Conservation (phyloP, 2,113 vertebrate species). For the Pristiophorus japonicus region DNA sequence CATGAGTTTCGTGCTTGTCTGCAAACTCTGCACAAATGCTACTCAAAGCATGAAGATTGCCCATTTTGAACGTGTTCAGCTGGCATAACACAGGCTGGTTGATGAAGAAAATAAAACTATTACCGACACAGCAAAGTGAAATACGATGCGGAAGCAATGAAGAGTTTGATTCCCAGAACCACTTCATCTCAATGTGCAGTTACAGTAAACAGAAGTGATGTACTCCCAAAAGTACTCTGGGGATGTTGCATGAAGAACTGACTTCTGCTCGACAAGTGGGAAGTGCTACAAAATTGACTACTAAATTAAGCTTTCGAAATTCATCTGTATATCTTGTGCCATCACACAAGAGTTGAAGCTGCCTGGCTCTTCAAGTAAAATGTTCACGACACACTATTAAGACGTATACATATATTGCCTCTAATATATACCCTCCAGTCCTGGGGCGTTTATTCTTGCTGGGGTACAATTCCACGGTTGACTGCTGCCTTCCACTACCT, state of each 20-base stretch:
- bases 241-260: background rate
- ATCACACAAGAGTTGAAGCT: background rate
- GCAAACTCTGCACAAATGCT: constrained; percentile 50
- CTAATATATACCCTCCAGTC: background rate
- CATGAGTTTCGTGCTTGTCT: constrained; percentile 48
- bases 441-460: background rate
- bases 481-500: background rate
- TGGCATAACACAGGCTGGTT: background rate
- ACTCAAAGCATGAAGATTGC: constrained; percentile 36
- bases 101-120: constrained; percentile 7
- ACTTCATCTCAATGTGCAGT: background rate
- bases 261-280: background rate
- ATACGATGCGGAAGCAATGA: background rate
- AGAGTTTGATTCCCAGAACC: background rate
- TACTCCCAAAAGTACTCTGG: background rate
- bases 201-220: background rate
- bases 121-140: background rate
- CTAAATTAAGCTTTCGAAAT: background rate
- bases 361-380: background rate
- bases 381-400: background rate
- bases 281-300: background rate
- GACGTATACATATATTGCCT: too few relatives aligned
- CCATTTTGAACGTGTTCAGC: background rate
- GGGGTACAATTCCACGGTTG: background rate
- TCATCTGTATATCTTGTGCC: background rate